phyloP scores from a whole-genome alignment of 2,113 vertebrate species.

The Plecotus auritus region DNA sequence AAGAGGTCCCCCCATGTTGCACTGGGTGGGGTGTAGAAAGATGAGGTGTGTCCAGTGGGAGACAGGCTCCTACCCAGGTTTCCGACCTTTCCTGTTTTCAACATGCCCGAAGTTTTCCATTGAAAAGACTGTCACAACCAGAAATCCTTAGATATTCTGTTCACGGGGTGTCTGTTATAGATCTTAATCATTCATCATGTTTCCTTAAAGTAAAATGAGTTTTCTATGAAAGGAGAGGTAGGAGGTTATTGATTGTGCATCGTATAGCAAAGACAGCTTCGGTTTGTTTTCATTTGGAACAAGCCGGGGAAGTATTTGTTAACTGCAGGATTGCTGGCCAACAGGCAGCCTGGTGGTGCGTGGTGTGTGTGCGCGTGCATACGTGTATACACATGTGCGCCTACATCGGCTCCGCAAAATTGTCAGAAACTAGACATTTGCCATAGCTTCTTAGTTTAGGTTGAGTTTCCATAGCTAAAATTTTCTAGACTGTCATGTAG shows the following conservation, averaged over 20 bases:
- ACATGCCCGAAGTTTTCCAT: background rate
- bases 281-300: background rate
- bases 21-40: background rate
- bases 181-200: background rate
- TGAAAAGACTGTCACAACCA: background rate
- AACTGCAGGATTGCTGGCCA: background rate
- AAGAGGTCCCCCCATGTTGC: rapidly evolving
- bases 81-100: background rate
- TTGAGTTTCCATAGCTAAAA: background rate
- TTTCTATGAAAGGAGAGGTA: background rate
- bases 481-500: background rate
- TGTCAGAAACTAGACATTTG: background rate
- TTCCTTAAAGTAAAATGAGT: constrained; percentile 36
- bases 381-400: rapidly evolving
- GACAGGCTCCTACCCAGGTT: background rate
- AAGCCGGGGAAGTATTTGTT: background rate
- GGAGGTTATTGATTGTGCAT: background rate
- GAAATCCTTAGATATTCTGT: background rate
- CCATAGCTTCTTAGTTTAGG: background rate
- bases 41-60: background rate
- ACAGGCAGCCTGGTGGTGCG: rapidly evolving
- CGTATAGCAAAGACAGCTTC: background rate
- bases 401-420: background rate
- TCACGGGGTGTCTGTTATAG: background rate
- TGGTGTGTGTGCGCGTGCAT: background rate